A percentile compares a stretch with the other conserved stretches of the same genome.
phyloP scores from a whole-genome alignment of 2,797 vertebrate genomes.

The Darevskia nairensis region DNA sequence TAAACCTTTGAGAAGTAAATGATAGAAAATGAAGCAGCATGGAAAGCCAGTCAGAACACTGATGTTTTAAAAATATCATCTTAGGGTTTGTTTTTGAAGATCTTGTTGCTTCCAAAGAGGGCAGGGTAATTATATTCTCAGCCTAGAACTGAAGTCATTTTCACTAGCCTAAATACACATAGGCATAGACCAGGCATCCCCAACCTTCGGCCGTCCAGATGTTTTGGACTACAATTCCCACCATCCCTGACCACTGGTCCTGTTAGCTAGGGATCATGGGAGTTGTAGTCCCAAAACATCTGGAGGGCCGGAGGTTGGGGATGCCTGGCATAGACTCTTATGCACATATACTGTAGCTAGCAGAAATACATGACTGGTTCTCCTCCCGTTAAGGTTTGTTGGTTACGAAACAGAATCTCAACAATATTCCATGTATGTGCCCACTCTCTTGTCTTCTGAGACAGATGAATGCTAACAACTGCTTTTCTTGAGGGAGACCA shows the following conservation, averaged over 20 bases:
- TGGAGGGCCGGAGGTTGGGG: too few species aligned
- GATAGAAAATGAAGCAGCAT: not conserved
- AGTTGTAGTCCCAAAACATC: too few species aligned
- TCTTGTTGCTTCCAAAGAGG: not conserved
- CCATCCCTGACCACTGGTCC: too few species aligned
- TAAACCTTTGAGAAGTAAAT: not conserved
- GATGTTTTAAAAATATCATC: not conserved
- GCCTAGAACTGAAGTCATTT: not conserved
- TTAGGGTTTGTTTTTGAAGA: conserved; percentile 1
- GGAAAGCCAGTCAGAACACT: not conserved
- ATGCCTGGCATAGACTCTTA: too few species aligned
- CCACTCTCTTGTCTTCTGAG: too few species aligned
- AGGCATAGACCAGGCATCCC: not conserved
- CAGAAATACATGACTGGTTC: not conserved
- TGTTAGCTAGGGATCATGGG: too few species aligned
- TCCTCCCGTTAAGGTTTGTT: not conserved
- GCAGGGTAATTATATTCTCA: not conserved
- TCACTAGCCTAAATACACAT: not conserved
- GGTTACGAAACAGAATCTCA: not conserved
- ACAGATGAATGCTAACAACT: too few species aligned
- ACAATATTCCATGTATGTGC: not conserved
- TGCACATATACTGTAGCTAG: not conserved
- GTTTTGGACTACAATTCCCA: too few species aligned
- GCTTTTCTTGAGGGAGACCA: too few species aligned
- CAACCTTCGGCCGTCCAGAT: too few species aligned